These are phyloP conservation scores for Heteronetta atricapilla DNA, from an alignment of 2,113 vertebrate genomes.

Conservation along the genomic window DNA sequence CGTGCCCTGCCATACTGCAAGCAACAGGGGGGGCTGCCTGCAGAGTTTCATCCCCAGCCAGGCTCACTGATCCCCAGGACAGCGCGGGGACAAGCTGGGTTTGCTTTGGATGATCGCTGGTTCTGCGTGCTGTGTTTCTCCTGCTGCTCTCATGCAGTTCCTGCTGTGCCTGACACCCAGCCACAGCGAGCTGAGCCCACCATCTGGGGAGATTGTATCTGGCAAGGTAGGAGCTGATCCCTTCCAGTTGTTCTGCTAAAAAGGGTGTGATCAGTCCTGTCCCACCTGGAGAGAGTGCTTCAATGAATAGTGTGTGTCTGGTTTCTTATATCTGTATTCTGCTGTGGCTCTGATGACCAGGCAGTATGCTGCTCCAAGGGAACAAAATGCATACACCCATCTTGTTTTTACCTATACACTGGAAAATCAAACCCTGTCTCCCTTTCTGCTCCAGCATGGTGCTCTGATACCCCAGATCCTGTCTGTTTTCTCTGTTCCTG, in stretches of 20 bases:
- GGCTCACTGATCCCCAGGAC: neutral
- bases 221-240: slow-evolving; percentile 42
- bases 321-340: neutral
- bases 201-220: neutral
- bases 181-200: neutral
- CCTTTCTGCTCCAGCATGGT: neutral
- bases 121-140: neutral
- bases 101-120: slow-evolving; percentile 15
- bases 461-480: neutral
- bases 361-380: neutral
- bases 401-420: neutral
- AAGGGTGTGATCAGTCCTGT: neutral
- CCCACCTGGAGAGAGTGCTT: neutral
- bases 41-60: neutral
- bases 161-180: neutral
- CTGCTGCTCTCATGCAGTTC: neutral
- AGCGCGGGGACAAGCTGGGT: neutral
- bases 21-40: neutral
- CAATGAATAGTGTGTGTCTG: neutral
- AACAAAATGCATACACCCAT: neutral
- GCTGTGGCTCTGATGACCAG: neutral
- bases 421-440: neutral
- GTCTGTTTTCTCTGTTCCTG: neutral
- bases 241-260: neutral
- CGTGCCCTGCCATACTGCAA: neutral